These are phyloP conservation scores for Catamblyrhynchus diadema DNA, from an alignment of 2,797 vertebrate genomes.

Conservation along the genomic window DNA sequence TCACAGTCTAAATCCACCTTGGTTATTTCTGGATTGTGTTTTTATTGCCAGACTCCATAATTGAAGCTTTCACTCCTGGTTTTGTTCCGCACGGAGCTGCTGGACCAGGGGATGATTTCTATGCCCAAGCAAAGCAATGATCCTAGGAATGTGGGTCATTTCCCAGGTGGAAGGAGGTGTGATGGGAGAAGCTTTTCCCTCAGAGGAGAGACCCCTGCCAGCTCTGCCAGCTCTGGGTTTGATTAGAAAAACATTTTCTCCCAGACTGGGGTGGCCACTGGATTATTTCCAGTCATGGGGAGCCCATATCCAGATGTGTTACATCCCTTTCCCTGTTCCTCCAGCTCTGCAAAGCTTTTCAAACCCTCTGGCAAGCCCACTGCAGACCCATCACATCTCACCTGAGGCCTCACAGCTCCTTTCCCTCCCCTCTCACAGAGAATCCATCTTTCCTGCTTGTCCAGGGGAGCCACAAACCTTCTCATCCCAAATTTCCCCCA, in stretches of 20 bases:
- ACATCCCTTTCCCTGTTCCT: background rate
- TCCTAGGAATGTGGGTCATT: background rate
- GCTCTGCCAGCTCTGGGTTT: background rate
- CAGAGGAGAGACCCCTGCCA: background rate
- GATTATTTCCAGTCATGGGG: background rate
- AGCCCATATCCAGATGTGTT: background rate
- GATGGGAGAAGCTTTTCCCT: background rate
- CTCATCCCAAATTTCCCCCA: background rate
- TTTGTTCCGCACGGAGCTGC: background rate
- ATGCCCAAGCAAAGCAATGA: background rate
- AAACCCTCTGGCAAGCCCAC: background rate
- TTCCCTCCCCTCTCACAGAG: background rate
- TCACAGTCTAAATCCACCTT: background rate
- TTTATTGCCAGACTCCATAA: background rate
- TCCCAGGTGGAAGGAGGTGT: background rate
- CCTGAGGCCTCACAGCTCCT: background rate
- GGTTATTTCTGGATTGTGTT: conserved; percentile 6
- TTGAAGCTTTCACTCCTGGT: background rate
- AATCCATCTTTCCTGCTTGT: background rate
- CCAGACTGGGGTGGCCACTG: background rate
- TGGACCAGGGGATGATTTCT: background rate
- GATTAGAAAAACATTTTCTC: background rate
- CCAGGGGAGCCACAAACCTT: background rate
- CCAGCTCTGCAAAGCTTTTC: background rate
- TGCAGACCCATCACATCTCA: background rate